Conservation (phyloP, 1,140 invertebrate species). For the Drosophila takahashii region DNA sequence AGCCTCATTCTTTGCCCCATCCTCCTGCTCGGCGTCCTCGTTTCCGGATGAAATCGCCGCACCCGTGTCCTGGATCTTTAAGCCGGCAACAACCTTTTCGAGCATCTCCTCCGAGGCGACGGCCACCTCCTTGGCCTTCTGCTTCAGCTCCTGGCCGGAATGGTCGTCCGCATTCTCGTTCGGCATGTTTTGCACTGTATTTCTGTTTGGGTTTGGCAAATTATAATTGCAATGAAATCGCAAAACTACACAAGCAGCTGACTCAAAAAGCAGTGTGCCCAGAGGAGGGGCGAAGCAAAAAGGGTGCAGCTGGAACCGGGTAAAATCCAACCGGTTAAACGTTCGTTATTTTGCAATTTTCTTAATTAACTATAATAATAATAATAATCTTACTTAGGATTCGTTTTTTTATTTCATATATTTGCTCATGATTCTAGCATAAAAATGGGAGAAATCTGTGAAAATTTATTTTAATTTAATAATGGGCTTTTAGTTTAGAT, state of each 20-base stretch:
- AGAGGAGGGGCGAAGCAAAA: neutral
- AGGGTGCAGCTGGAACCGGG: neutral
- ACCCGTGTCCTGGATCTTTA: conserved; percentile 45
- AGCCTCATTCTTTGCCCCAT: conserved; percentile 4
- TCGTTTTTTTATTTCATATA: too few species aligned
- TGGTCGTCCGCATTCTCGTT: conserved; percentile 68
- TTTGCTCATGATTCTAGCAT: too few species aligned
- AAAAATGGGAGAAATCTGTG: too few species aligned
- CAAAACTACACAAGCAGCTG: conserved; percentile 72
- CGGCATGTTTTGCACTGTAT: conserved; percentile 47
- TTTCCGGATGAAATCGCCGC: conserved; percentile 9
- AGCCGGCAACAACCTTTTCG: conserved; percentile 69
- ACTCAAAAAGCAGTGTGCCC: conserved; percentile 40
- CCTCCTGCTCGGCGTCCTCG: conserved; percentile 7
- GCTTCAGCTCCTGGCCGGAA: conserved; percentile 55
- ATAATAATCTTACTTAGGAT: too few species aligned
- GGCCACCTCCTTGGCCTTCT: conserved; percentile 62
- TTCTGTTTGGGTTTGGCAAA: conserved; percentile 47
- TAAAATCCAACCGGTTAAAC: neutral
- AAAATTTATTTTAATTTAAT: too few species aligned
- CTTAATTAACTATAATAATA: too few species aligned
- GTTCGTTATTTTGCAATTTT: neutral
- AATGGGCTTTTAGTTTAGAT: too few species aligned
- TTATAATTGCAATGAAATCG: conserved; percentile 68
- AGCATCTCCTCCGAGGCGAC: conserved; percentile 64